These are phyloP conservation scores for Plemyria rubiginata DNA, from an alignment of 2,888 invertebrate genomes.

Conservation along the genomic window DNA sequence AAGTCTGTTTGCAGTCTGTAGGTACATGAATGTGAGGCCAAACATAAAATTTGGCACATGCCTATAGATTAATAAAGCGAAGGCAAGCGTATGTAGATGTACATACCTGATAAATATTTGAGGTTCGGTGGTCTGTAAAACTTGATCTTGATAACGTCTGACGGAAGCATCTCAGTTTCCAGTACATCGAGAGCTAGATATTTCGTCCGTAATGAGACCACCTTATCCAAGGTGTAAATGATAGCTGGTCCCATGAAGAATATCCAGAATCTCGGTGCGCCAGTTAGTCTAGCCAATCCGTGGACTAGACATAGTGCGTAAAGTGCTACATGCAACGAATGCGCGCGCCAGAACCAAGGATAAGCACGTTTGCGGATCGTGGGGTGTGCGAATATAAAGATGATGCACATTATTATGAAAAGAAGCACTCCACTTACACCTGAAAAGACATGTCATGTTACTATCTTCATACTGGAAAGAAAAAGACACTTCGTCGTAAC, in stretches of 20 bases:
- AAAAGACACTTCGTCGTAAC: background rate
- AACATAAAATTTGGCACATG: too few species aligned
- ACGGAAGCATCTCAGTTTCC: slow-evolving; percentile 96
- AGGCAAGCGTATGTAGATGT: background rate
- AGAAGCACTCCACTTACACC: slow-evolving; percentile 94
- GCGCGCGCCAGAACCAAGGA: slow-evolving; percentile 97
- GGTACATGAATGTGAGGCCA: too few species aligned
- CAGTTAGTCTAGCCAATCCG: slow-evolving; percentile 95
- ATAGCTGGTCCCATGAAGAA: slow-evolving; percentile 97
- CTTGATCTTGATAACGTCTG: slow-evolving; percentile 96
- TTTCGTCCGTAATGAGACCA: slow-evolving; percentile 95
- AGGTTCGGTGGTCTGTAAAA: slow-evolving; percentile 98
- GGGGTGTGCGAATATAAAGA: slow-evolving; percentile 98
- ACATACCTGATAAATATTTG: slow-evolving; percentile 91
- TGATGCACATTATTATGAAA: slow-evolving; percentile 96
- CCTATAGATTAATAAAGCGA: background rate
- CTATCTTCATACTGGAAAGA: background rate
- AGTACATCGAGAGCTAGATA: slow-evolving; percentile 96
- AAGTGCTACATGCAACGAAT: slow-evolving; percentile 93
- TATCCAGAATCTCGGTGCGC: slow-evolving; percentile 96
- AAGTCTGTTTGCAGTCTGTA: too few species aligned
- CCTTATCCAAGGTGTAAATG: slow-evolving; percentile 95
- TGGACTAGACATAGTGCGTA: slow-evolving; percentile 95
- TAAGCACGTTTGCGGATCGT: slow-evolving; percentile 96
- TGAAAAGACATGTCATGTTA: slow-evolving; percentile 57